Conservation (phyloP, 2,797 vertebrate species). For the Echeneis naucrates region DNA sequence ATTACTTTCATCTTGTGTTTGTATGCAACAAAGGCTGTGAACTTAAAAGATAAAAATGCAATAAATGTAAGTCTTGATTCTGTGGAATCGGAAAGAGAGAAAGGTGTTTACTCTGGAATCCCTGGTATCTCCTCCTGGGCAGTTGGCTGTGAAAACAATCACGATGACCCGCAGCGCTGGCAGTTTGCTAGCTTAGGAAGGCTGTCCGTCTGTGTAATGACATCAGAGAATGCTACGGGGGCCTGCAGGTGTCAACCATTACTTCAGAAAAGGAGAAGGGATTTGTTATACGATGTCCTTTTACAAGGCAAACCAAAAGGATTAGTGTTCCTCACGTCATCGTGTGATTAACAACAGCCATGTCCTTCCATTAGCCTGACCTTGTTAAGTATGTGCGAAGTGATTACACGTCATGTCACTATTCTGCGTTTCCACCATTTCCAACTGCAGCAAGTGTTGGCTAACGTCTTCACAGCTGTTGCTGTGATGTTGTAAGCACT, state of each 20-base stretch:
- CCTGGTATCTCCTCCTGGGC: constrained; percentile 41
- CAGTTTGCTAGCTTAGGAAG: constrained; percentile 31
- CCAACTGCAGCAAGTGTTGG: constrained; percentile 8
- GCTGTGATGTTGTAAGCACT: constrained; percentile 47
- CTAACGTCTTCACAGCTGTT: constrained; percentile 61
- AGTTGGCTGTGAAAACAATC: constrained; percentile 54
- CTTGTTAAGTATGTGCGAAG: constrained; percentile 57
- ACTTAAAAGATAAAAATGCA: neutral
- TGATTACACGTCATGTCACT: constrained; percentile 58
- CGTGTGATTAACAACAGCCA: constrained; percentile 58
- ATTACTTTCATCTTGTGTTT: neutral
- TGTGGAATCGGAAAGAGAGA: constrained; percentile 12
- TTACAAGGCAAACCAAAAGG: constrained; percentile 58
- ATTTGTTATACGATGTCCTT: constrained; percentile 48
- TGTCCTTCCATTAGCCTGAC: constrained; percentile 67
- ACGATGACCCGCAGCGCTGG: constrained; percentile 37
- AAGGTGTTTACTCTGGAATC: constrained; percentile 32
- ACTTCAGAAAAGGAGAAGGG: constrained; percentile 34
- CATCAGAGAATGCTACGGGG: constrained; percentile 39
- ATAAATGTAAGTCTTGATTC: neutral
- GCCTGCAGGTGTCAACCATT: constrained; percentile 65
- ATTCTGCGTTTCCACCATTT: constrained; percentile 49
- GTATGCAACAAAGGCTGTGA: neutral
- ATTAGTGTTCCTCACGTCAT: constrained; percentile 54
- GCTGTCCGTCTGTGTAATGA: constrained; percentile 35